These are phyloP conservation scores for Lophotis ruficrista DNA, from an alignment of 2,113 vertebrate genomes.

Conservation along the genomic window DNA sequence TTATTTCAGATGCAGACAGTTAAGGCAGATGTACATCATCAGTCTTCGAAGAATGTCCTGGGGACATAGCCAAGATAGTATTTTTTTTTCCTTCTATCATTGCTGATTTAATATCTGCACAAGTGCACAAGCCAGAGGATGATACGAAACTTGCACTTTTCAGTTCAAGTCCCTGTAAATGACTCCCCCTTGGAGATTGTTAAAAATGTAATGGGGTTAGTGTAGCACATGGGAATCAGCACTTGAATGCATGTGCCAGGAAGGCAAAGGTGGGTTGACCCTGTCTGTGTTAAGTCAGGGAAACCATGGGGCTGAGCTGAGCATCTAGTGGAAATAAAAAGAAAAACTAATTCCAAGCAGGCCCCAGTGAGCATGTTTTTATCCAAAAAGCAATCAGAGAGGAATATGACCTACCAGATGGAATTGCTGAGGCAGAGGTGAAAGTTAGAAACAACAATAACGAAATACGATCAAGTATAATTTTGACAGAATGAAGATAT, in stretches of 20 bases:
- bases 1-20: slow-evolving; percentile 20
- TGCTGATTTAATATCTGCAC: slow-evolving; percentile 40
- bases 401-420: slow-evolving; percentile 67
- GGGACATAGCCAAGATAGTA: slow-evolving; percentile 18
- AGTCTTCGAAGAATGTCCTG: slow-evolving; percentile 49
- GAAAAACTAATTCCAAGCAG: slow-evolving; percentile 69
- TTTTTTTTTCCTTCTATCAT: neutral
- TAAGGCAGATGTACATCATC: slow-evolving; percentile 39
- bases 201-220: slow-evolving; percentile 27
- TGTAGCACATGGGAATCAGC: slow-evolving; percentile 22
- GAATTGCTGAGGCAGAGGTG: slow-evolving; percentile 64
- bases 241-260: neutral
- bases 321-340: slow-evolving; percentile 57
- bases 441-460: slow-evolving; percentile 59
- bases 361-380: slow-evolving; percentile 62
- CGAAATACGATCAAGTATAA: slow-evolving; percentile 12
- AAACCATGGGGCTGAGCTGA: neutral
- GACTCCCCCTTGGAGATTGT: neutral
- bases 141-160: neutral
- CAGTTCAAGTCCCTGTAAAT: slow-evolving; percentile 34
- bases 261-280: slow-evolving; percentile 61
- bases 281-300: neutral
- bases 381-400: slow-evolving; percentile 70
- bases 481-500: slow-evolving; percentile 55
- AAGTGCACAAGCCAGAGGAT: neutral